phyloP scores from a whole-genome alignment of 1,140 invertebrate species.

The Cydia splendana region DNA sequence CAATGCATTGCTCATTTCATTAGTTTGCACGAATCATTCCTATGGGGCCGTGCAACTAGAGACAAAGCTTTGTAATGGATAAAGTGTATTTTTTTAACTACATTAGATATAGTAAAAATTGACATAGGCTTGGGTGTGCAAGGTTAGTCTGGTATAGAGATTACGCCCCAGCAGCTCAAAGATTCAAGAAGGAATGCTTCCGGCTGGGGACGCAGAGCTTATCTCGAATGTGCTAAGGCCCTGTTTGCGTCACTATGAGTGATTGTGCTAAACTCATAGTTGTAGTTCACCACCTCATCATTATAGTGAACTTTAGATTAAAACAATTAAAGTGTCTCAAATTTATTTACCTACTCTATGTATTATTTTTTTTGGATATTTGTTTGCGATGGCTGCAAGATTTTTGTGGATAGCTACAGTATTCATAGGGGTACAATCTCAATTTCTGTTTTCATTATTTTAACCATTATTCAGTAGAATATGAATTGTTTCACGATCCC shows the following conservation, averaged over 20 bases:
- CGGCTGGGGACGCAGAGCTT: constrained; percentile 18
- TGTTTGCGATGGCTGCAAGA: background rate
- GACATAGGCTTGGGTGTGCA: background rate
- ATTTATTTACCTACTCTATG: background rate
- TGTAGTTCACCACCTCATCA: constrained; percentile 63
- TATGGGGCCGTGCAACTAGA: constrained; percentile 55
- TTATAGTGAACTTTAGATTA: constrained; percentile 58
- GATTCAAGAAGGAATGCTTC: constrained; percentile 1
- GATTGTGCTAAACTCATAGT: constrained; percentile 79
- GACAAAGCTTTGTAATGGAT: constrained; percentile 35
- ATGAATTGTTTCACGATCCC: constrained; percentile 50
- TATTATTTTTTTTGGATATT: background rate
- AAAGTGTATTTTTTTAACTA: constrained; percentile 10
- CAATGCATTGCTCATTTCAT: constrained; percentile 63
- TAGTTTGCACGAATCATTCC: constrained; percentile 80
- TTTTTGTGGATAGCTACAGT: background rate
- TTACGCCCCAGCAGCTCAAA: constrained; percentile 19
- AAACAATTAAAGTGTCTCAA: constrained; percentile 24
- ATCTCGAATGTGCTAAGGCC: constrained; percentile 53
- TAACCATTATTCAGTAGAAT: constrained; percentile 23
- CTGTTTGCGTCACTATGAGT: constrained; percentile 73
- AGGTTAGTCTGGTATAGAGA: background rate
- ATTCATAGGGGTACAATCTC: background rate
- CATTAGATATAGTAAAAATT: background rate
- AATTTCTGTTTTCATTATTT: background rate